phyloP scores from a whole-genome alignment of 1,140 invertebrate genomes.

The Drosophila kohkoa region DNA sequence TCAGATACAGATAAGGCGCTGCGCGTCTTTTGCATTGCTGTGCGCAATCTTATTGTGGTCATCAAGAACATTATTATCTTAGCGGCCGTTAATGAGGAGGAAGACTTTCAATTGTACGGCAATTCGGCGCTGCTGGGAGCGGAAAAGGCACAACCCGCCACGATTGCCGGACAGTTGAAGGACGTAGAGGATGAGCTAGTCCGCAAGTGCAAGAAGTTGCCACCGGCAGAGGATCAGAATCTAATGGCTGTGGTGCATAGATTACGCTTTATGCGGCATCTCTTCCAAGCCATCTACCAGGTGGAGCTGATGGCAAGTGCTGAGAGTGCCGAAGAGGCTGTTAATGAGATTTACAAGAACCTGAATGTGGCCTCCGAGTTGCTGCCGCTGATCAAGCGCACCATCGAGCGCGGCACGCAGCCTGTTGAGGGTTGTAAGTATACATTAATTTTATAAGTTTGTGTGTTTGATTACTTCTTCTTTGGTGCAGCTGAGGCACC shows the following conservation, averaged over 20 bases:
- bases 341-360: constrained; percentile 89
- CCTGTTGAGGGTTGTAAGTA: constrained; percentile 89
- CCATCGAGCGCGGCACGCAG: constrained; percentile 90
- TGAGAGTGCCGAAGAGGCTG: constrained; percentile 85
- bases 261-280: constrained; percentile 93
- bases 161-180: constrained; percentile 92
- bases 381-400: constrained; percentile 92
- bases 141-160: constrained; percentile 92
- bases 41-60: constrained; percentile 96
- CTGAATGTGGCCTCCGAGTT: constrained; percentile 90
- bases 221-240: constrained; percentile 83
- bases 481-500: constrained; percentile 86
- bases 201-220: constrained; percentile 88
- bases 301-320: constrained; percentile 87
- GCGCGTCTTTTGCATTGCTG: constrained; percentile 94
- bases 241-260: constrained; percentile 90
- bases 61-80: constrained; percentile 96
- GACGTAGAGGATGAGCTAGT: constrained; percentile 97
- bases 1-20: constrained; percentile 93
- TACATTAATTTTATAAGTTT: not conserved
- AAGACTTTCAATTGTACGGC: constrained; percentile 96
- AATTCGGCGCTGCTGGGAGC: constrained; percentile 96
- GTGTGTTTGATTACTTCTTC: not conserved
- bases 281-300: constrained; percentile 92
- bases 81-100: constrained; percentile 96